Base-by-base conservation (phyloP, 2,113 vertebrate genomes). In the Corydoras sp. region DNA sequence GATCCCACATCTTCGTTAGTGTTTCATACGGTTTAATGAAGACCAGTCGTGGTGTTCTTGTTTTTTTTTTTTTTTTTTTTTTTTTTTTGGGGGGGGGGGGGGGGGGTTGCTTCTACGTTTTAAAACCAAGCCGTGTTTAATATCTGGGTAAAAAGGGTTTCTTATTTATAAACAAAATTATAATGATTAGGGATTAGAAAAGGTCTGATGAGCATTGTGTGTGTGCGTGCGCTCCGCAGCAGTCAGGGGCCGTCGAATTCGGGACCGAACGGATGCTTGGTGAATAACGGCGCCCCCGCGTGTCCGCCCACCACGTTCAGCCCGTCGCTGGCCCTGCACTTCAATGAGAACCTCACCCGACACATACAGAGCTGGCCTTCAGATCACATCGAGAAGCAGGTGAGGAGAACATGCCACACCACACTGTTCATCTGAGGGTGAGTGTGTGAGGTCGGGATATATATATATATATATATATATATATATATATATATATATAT, bases 331-430 rank as follows among this genome's bases (percentile, higher is more conserved):
- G 95, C 94, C 75, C 88, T 94, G 86, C 93, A 98, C 88, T 99
- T 99, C 82, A 94, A 93, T 82, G 97, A 98, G 86, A 96, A 88
- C 82, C 96, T 99, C 88, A 95, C 98, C 85, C 95, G 93, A 84
- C 97, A 99, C 73, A 95, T 99, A 77, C 96, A 98, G 85, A 95
- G 94, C 79, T 99, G 97, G 97, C 94, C 97, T 82, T 93, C 94
- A 76, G 97, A 99, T 82, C 95, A 95, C 31, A 93, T 92, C n/a
- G 97, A 99, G 87, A 99, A 98, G 81, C 97, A 99, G 92, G 96
- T 98, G 75, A 2, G 35, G 35, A 43, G 35, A 43, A 43, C 35
- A 43, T 43, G 35, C 35, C 35, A 43, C 35, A 43, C 4, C 35
- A 24, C 18, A 24, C 18, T 24, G 18, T 24, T 24, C 18, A 24